Evolutionary conservation across 1,140 invertebrate genomes (phyloP), one percentile per base, ranked within the genome.

Genomic region (Drosophila orosa): DNA sequence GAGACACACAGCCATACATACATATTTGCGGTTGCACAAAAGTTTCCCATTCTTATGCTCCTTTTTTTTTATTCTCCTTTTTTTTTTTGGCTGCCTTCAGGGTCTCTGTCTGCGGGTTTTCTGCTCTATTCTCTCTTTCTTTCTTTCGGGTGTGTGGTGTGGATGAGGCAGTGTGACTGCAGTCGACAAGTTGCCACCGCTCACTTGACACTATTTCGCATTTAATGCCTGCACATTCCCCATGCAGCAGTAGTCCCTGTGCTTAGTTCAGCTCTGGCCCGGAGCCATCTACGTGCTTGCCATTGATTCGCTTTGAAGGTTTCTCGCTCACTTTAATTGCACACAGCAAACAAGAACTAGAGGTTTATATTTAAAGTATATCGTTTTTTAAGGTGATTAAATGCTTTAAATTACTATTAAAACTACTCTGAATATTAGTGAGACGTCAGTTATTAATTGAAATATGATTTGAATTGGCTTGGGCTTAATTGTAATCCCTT

Each of bases 251-350:
- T n/a, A 13, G 17, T 52, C 48, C 48, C 48, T 15, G 47, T 10
- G n/a, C 27, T 29, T 17, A 22, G 48, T 33, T 22, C 48, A 52
- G 29, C 12, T 60, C 56, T 54, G 47, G 47, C 59, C 47, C 5
- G 25, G 60, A 57, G 50, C 60, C 48, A 56, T 57, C 60, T 22
- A 62, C 25, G 60, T 62, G 59, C 57, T 13, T 66, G 57, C 31
- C 63, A 66, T 68, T 67, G 65, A 68, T 68, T 66, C 61, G 44
- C 8, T 35, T 42, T 66, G 65, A 67, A 68, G 65, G 65, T 67
- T 67, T 65, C 65, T 35, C 35, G 60, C 45, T 66, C 60, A 66
- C 60, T 52, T 68, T 66, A 66, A 67, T 67, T 40, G 63, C 58
- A 48, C n/a, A 10, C 52, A 7, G 19, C 17, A 6, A 6, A 13